Conservation (phyloP, 2,113 vertebrate species). For the Ageneiosus marmoratus region DNA sequence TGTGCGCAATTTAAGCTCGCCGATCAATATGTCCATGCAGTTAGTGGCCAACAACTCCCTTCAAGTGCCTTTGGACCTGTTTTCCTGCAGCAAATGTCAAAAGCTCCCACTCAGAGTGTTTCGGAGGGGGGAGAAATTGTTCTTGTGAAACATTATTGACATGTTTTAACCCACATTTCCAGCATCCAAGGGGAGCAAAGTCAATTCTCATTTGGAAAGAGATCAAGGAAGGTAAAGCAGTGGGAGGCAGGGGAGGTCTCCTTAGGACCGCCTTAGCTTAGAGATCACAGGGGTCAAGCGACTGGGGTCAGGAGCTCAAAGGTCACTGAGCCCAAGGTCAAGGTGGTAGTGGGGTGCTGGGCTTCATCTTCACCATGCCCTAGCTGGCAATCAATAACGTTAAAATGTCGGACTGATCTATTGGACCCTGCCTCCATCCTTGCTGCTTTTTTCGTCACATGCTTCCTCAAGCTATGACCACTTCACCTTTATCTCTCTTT, state of each 20-base stretch:
- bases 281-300: slow-evolving; percentile 65
- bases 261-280: slow-evolving; percentile 69
- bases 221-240: slow-evolving; percentile 2
- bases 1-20: slow-evolving; percentile 89
- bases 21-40: slow-evolving; percentile 90
- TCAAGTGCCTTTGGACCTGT: slow-evolving; percentile 79
- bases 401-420: slow-evolving; percentile 78
- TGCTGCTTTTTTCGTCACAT: slow-evolving; percentile 18
- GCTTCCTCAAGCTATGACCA: slow-evolving; percentile 17
- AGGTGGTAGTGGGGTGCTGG: slow-evolving; percentile 82
- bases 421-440: slow-evolving; percentile 51
- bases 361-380: slow-evolving; percentile 83
- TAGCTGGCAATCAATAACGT: slow-evolving; percentile 88
- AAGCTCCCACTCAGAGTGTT: slow-evolving; percentile 77
- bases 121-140: slow-evolving; percentile 84
- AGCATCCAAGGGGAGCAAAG: slow-evolving; percentile 70
- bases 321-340: slow-evolving; percentile 82
- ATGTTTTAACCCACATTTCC: slow-evolving; percentile 90
- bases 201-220: slow-evolving; percentile 56
- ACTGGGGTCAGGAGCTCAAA: slow-evolving; percentile 62
- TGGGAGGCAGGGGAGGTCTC: slow-evolving; percentile 49
- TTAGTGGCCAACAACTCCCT: slow-evolving; percentile 82
- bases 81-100: slow-evolving; percentile 83
- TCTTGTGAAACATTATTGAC: slow-evolving; percentile 96
- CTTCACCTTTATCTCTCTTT: slow-evolving; percentile 15